Evolutionary conservation across 92 coral and sea anemone species (phyloP), one percentile per base, ranked within the genome.

Genomic region (Palythoa grandiflora): DNA sequence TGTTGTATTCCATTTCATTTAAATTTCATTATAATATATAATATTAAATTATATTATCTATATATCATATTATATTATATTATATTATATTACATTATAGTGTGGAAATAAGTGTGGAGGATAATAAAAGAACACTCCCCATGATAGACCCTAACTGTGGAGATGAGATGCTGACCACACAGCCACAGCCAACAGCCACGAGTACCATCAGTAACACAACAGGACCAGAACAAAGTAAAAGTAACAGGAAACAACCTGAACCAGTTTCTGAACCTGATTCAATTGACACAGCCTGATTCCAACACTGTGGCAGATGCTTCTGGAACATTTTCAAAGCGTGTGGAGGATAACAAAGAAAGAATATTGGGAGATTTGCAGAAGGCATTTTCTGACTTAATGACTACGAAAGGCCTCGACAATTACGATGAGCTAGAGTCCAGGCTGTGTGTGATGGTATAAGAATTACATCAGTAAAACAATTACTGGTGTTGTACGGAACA

Each of bases 371-470:
- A 38, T 17, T 53, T 88, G 52, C 40, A 70, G 53, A 15, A 39
- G 57, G 79, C 90, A 36, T 88, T 88, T 70, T 5, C 17, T 0
- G 72, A 54, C 3, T 55, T 79, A 13, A 47, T n/a, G 9, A 78
- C 39, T 72, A 68, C n/a, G 17, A 28, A 68, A 37, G 80, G 39
- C 40, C 79, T 84, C 9, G 37, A 77, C 76, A 48, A 28, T 40
- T 90, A 77, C 36, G 13, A 47, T 5, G 44, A 21, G 44, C 83
- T 86, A 5, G 53, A 90, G 68, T 51, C 87, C 20, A 52, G 87
- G 59, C 38, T 63, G 17, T 68, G 88, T 17, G 90, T 87, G 39
- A 87, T 90, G 76, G 93, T 90, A 2, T n/a, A n/a, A n/a, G n/a
- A n/a, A n/a, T n/a, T n/a, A n/a, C n/a, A n/a, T 87, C 90, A 37